phyloP scores from a whole-genome alignment of 1,140 invertebrate species.

The Fopius arisanus region DNA sequence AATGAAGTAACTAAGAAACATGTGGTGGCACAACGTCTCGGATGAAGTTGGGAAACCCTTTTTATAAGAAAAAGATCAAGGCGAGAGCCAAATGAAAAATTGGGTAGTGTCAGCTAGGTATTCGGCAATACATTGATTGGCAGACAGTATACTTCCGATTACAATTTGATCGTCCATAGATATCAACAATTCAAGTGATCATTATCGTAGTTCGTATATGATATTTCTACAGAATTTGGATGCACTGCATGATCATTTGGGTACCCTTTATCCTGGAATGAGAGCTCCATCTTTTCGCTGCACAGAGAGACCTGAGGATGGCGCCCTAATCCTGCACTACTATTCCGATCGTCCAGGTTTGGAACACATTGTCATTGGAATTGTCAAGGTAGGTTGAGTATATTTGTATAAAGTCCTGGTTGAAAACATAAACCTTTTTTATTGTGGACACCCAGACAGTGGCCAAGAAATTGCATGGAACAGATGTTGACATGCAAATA shows the following conservation, averaged over 20 bases:
- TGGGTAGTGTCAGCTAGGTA: too few species aligned
- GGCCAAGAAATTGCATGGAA: conserved; percentile 88
- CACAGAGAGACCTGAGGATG: conserved; percentile 84
- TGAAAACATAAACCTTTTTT: neutral
- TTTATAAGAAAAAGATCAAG: too few species aligned
- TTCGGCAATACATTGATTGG: too few species aligned
- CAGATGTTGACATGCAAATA: conserved; percentile 90
- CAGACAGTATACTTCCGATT: too few species aligned
- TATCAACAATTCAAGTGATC: too few species aligned
- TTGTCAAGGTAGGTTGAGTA: conserved; percentile 80
- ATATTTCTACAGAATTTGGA: conserved; percentile 80
- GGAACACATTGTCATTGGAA: conserved; percentile 92
- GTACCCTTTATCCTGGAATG: conserved; percentile 93
- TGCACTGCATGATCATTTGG: conserved; percentile 91
- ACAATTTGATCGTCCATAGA: neutral
- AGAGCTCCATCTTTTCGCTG: conserved; percentile 91
- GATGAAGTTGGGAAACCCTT: too few species aligned
- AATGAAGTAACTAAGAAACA: too few species aligned
- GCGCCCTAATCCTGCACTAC: conserved; percentile 87
- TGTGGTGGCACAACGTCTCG: too few species aligned
- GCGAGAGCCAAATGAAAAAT: too few species aligned
- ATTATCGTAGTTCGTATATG: neutral
- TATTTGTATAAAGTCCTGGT: neutral
- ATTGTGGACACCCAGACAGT: conserved; percentile 73
- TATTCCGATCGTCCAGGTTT: conserved; percentile 92